phyloP scores from a whole-genome alignment of 2,113 vertebrate species.

The Bubo scandiacus region DNA sequence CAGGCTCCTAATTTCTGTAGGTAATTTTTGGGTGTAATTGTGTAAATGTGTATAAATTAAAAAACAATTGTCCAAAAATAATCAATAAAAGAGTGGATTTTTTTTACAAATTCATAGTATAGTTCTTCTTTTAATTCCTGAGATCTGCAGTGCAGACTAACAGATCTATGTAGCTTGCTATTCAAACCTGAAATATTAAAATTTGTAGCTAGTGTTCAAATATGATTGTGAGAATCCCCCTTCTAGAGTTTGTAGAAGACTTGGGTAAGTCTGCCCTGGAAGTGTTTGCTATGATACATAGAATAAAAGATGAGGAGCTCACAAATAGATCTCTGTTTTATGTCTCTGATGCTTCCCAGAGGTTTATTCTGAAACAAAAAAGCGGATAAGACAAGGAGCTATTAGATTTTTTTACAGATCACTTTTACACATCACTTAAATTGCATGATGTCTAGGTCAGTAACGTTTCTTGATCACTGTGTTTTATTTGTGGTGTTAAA shows the following conservation, averaged over 20 bases:
- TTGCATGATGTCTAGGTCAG: neutral
- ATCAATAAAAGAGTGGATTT: neutral
- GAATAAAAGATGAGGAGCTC: neutral
- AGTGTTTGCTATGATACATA: neutral
- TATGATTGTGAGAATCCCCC: neutral
- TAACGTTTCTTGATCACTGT: neutral
- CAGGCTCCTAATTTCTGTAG: neutral
- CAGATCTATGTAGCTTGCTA: neutral
- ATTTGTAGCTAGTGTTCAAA: neutral
- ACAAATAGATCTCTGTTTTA: neutral
- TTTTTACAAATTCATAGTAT: neutral
- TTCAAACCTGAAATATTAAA: neutral
- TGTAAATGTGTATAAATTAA: constrained; percentile 49
- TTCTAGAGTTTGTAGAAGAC: neutral
- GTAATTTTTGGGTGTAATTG: constrained; percentile 21
- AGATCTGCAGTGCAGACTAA: neutral
- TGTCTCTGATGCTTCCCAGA: neutral
- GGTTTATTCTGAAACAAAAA: neutral
- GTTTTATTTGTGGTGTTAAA: neutral
- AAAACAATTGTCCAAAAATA: neutral
- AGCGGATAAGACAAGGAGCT: neutral
- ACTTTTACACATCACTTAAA: neutral
- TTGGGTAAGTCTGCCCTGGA: neutral
- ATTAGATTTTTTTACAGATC: neutral
- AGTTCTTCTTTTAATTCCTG: neutral